A percentile compares a stretch with the other conserved stretches of the same genome.
These are phyloP conservation scores for Urocitellus parryii DNA, from an alignment of 2,113 vertebrate genomes.

Conservation along the genomic window DNA sequence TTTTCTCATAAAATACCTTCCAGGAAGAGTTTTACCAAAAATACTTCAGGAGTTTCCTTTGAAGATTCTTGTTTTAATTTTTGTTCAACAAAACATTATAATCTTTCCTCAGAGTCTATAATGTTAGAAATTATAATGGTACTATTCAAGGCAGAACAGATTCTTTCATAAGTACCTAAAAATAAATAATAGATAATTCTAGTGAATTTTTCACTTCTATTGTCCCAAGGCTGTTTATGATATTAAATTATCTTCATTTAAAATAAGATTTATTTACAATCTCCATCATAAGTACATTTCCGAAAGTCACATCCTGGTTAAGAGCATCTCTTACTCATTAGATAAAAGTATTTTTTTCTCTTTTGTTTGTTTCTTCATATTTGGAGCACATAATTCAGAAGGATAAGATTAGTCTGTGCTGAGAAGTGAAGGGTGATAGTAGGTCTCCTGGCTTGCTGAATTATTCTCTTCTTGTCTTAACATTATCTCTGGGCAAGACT, in stretches of 20 bases:
- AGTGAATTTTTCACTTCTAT: not conserved
- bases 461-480: not conserved
- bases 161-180: not conserved
- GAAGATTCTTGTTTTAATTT: not conserved
- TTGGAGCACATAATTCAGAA: not conserved
- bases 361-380: no score
- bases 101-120: not conserved
- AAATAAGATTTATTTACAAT: not conserved
- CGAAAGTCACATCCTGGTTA: not conserved
- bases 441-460: not conserved
- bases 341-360: not conserved
- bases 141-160: not conserved
- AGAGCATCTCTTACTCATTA: not conserved
- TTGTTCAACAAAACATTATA: not conserved
- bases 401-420: not conserved
- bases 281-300: not conserved
- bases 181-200: not conserved
- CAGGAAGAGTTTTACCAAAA: not conserved
- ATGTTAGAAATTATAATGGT: not conserved
- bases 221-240: not conserved
- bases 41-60: not conserved
- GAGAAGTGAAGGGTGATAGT: not conserved
- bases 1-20: not conserved
- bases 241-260: conserved; percentile 14
- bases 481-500: not conserved